phyloP scores from a whole-genome alignment of 1,140 invertebrate genomes.

The Drosophila repletoides region DNA sequence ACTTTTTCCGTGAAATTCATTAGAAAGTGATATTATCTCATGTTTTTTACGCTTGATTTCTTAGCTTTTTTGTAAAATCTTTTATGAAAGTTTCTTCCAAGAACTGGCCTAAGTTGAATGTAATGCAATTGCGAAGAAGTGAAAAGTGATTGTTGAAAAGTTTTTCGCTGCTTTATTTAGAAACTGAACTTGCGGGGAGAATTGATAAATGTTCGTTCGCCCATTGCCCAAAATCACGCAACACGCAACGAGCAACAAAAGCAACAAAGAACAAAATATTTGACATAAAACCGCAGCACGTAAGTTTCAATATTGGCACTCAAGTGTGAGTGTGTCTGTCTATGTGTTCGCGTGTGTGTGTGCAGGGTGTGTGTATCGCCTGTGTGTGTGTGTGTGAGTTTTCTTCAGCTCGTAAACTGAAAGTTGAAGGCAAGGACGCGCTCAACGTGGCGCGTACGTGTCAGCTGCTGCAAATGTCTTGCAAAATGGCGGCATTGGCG shows the following conservation, averaged over 20 bases:
- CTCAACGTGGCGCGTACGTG: constrained; percentile 35
- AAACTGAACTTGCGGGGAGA: constrained; percentile 5
- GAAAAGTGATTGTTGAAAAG: constrained; percentile 40
- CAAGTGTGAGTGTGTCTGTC: constrained; percentile 16
- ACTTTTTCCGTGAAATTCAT: too few relatives aligned
- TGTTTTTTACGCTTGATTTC: too few relatives aligned
- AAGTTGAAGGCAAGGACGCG: constrained; percentile 33
- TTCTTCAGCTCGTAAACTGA: constrained; percentile 32
- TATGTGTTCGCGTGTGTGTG: neutral
- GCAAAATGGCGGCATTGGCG: constrained; percentile 49
- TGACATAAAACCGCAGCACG: constrained; percentile 59
- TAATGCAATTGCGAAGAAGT: constrained; percentile 48
- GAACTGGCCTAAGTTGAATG: constrained; percentile 17
- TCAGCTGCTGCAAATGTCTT: constrained; percentile 50
- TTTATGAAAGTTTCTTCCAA: constrained; percentile 16
- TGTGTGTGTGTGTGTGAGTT: constrained; percentile 15
- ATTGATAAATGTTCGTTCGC: constrained; percentile 27
- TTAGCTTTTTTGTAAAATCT: too few relatives aligned
- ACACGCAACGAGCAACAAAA: constrained; percentile 28
- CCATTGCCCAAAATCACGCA: constrained; percentile 43
- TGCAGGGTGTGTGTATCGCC: neutral
- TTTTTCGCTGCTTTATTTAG: constrained; percentile 38
- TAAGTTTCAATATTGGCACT: constrained; percentile 67
- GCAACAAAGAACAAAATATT: constrained; percentile 55
- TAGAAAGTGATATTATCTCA: too few relatives aligned